Evolutionary conservation across 2,888 invertebrate genomes (phyloP).

Genomic region (Carpatolechia fugitivella): DNA sequence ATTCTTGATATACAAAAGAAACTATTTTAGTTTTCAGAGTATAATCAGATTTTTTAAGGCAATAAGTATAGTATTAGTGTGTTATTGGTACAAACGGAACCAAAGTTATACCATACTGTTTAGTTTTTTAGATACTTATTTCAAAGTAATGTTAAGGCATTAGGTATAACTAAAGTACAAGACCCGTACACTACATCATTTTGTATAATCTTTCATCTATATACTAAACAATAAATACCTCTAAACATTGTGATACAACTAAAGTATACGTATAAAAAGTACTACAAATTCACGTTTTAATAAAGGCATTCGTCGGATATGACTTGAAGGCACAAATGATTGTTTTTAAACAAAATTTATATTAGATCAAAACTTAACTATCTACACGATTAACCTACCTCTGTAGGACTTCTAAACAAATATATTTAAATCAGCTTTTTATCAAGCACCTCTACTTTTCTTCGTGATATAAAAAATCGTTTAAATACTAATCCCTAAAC

Average conservation of each 20-base stretch:
- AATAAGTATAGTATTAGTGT: conserved; percentile 5
- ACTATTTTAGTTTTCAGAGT: neutral
- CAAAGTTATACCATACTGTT: neutral
- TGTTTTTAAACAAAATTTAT: conserved; percentile 44
- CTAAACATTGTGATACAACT: conserved; percentile 49
- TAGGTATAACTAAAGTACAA: conserved; percentile 4
- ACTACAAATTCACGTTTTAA: conserved; percentile 59
- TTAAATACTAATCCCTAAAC: conserved; percentile 58
- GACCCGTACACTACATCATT: conserved; percentile 27
- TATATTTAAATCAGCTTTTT: conserved; percentile 26
- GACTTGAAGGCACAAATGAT: conserved; percentile 74
- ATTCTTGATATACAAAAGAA: conserved; percentile 16
- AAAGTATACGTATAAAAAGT: conserved; percentile 64
- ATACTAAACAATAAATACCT: conserved; percentile 46
- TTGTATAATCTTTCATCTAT: conserved; percentile 39
- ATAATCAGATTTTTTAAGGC: conserved; percentile 3
- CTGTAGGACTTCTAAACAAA: conserved; percentile 22
- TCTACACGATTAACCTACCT: conserved; percentile 8
- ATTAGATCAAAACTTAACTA: conserved; percentile 33
- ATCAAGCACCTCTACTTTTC: conserved; percentile 57
- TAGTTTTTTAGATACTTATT: neutral
- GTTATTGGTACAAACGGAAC: conserved; percentile 11
- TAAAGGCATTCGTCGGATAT: conserved; percentile 74
- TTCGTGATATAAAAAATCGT: conserved; percentile 47
- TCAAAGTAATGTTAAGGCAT: neutral